These are phyloP conservation scores for Luscinia luscinia DNA, from an alignment of 2,797 vertebrate genomes.

Conservation along the genomic window DNA sequence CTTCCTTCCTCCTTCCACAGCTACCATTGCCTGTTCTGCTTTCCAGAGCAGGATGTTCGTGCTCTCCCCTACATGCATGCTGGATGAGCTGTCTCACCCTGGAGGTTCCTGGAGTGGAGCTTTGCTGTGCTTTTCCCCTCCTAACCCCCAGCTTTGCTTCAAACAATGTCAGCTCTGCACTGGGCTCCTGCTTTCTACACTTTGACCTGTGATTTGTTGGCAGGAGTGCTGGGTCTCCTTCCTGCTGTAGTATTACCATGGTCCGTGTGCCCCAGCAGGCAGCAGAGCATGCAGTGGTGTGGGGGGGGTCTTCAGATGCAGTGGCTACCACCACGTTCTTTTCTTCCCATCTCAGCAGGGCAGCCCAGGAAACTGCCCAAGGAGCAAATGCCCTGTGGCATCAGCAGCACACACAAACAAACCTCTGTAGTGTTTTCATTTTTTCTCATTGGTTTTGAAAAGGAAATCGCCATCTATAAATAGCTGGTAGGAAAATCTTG, in stretches of 20 bases:
- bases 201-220: background rate
- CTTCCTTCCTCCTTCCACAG: slow-evolving; percentile 26
- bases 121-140: background rate
- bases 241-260: background rate
- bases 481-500: slow-evolving; percentile 19
- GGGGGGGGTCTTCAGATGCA: background rate
- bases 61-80: background rate
- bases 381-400: background rate
- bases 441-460: background rate
- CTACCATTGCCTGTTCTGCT: background rate
- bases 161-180: fast-evolving
- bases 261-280: background rate
- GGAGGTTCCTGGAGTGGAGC: background rate
- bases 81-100: background rate
- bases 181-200: background rate
- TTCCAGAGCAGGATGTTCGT: slow-evolving; percentile 31
- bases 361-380: background rate
- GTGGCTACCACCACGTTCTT: background rate
- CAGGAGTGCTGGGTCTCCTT: fast-evolving
- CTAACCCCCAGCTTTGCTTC: background rate
- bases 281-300: fast-evolving
- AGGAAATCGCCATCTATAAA: background rate
- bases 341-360: background rate
- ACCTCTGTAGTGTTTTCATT: background rate
- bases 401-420: background rate